Percentiles rank a stretch among this genome's conserved stretches.
These are phyloP conservation scores for Cyclina sinensis DNA, from an alignment of 1,140 invertebrate species.

Conservation along the genomic window DNA sequence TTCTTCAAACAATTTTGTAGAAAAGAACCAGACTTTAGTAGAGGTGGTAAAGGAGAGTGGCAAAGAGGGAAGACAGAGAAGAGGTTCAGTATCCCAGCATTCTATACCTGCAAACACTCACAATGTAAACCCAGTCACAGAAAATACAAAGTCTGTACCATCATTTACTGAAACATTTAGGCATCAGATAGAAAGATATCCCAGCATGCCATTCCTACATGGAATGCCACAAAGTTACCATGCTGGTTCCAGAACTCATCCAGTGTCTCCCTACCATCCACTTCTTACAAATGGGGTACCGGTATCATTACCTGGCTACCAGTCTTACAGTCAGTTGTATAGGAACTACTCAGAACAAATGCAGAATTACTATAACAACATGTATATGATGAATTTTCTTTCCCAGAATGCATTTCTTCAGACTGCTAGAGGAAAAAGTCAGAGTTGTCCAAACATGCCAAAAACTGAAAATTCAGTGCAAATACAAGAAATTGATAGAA, in stretches of 20 bases:
- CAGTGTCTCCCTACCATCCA: not conserved
- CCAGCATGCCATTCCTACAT: not conserved
- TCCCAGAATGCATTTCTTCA: slow-evolving; percentile 16
- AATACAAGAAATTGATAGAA: not conserved
- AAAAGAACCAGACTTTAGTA: not conserved
- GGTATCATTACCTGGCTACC: not conserved
- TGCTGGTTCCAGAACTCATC: not conserved
- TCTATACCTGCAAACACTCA: not conserved
- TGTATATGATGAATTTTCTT: slow-evolving; percentile 58
- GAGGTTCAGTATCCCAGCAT: not conserved
- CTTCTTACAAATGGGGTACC: not conserved
- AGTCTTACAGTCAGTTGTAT: slow-evolving; percentile 4
- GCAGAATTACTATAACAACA: slow-evolving; percentile 44
- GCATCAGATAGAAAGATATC: not conserved
- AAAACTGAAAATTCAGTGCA: not conserved
- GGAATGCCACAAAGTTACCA: not conserved
- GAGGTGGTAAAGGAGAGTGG: too few species aligned
- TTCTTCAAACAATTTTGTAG: not conserved
- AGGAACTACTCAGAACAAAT: slow-evolving; percentile 22
- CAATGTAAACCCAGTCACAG: not conserved
- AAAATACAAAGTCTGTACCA: not conserved
- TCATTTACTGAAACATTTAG: not conserved
- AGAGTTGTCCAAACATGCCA: not conserved
- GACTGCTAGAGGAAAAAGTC: not conserved
- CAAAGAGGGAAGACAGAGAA: not conserved